phyloP scores from a whole-genome alignment of 2,797 vertebrate genomes.

The Pempheris klunzingeri region DNA sequence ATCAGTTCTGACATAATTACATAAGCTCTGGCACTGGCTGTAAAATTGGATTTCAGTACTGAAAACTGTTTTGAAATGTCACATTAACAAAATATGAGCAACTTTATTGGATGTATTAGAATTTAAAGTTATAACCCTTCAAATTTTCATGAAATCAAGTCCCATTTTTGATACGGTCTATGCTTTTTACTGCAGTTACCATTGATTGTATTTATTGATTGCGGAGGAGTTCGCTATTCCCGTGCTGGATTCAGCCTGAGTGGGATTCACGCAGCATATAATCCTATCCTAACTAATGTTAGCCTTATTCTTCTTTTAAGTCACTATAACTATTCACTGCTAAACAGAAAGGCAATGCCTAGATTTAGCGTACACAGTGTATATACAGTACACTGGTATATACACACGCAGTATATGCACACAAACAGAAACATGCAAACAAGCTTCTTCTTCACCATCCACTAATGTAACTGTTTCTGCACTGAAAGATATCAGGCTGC shows the following conservation, averaged over 20 bases:
- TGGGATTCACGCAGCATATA: background rate
- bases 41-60: conserved; percentile 7
- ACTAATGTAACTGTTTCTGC: conserved; percentile 30
- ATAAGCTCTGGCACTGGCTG: conserved; percentile 4
- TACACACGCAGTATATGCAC: background rate
- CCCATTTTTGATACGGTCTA: background rate
- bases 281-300: too few relatives aligned
- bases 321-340: too few relatives aligned
- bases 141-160: background rate
- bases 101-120: background rate
- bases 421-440: conserved; percentile 7
- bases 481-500: conserved; percentile 13
- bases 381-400: background rate
- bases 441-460: background rate
- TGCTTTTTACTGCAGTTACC: background rate
- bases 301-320: too few relatives aligned
- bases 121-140: background rate
- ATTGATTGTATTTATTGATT: background rate
- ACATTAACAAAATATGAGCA: background rate
- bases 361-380: too few relatives aligned
- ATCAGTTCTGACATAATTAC: conserved; percentile 21
- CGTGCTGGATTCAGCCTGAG: background rate
- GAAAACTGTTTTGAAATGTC: background rate
- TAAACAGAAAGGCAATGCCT: background rate
- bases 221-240: background rate